These are phyloP conservation scores for Brachionus rubens DNA, from an alignment of 1,140 invertebrate genomes.

Conservation along the genomic window DNA sequence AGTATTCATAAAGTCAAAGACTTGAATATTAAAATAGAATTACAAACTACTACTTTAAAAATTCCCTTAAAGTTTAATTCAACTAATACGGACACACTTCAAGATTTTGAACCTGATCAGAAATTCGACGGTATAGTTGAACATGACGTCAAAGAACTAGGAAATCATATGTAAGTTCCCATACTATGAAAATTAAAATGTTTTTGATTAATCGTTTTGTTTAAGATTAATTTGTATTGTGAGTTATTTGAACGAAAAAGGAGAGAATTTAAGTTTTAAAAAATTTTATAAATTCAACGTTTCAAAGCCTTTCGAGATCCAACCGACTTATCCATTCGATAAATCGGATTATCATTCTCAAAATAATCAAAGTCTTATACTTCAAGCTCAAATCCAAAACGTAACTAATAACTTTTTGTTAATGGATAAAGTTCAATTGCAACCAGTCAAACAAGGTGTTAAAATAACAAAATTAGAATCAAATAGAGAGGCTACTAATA, in stretches of 20 bases:
- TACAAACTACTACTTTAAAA: slow-evolving; percentile 14
- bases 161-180: slow-evolving; percentile 33
- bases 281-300: slow-evolving; percentile 42
- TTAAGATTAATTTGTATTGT: slow-evolving; percentile 38
- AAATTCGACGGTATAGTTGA: slow-evolving; percentile 43
- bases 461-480: not conserved
- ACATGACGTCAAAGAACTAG: slow-evolving; percentile 29
- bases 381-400: slow-evolving; percentile 43
- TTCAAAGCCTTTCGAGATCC: slow-evolving; percentile 34
- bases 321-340: slow-evolving; percentile 26
- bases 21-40: slow-evolving; percentile 22
- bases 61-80: slow-evolving; percentile 1
- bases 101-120: not conserved
- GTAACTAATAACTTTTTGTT: slow-evolving; percentile 27
- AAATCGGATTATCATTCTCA: not conserved
- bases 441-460: not conserved
- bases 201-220: not conserved
- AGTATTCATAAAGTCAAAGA: slow-evolving; percentile 15
- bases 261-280: slow-evolving; percentile 30
- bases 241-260: slow-evolving; percentile 26
- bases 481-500: not conserved
- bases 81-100: not conserved
- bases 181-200: not conserved
- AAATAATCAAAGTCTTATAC: not conserved
- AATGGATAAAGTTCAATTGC: slow-evolving; percentile 32